phyloP scores from a whole-genome alignment of 2,797 vertebrate species.

The Clarias fuscus region DNA sequence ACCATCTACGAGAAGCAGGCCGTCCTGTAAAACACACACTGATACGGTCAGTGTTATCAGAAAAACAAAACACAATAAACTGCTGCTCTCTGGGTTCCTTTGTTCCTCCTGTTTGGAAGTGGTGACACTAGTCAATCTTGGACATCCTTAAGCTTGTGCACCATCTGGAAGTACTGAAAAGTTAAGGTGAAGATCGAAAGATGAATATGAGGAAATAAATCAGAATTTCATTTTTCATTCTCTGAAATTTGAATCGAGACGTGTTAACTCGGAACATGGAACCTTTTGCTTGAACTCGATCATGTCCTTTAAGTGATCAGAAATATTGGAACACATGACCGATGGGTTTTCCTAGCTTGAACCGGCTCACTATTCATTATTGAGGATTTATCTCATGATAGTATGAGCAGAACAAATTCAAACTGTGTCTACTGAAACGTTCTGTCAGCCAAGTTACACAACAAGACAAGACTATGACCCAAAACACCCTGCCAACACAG shows the following conservation, averaged over 20 bases:
- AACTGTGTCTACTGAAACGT: no score
- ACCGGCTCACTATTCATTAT: no score
- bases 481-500: no score
- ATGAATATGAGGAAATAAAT: background rate
- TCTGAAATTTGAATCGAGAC: background rate
- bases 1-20: conserved; percentile 74
- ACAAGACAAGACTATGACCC: no score
- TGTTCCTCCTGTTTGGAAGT: background rate
- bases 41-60: background rate
- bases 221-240: background rate
- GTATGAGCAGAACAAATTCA: no score
- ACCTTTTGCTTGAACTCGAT: background rate
- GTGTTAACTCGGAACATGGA: background rate
- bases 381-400: no score
- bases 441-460: no score
- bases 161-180: no score
- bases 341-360: background rate
- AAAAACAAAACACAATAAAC: background rate
- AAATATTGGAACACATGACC: background rate
- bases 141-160: background rate
- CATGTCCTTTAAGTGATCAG: background rate
- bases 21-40: conserved; percentile 64
- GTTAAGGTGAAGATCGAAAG: background rate
- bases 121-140: no score
- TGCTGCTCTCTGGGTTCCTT: background rate